Conservation (phyloP, 2,888 invertebrate species). For the Agelastica alni region DNA sequence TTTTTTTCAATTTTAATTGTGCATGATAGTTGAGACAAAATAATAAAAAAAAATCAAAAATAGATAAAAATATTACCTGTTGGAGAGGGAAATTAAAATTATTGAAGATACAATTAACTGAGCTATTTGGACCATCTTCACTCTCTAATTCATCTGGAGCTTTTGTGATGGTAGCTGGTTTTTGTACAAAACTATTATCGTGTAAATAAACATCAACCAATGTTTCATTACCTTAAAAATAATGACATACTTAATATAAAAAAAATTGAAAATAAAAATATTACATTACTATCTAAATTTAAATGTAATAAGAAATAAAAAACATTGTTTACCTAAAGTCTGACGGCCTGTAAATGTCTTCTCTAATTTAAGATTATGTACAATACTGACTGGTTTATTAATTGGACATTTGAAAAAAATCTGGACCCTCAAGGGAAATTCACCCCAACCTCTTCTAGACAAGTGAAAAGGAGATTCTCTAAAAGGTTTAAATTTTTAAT, state of each 20-base stretch:
- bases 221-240: conserved; percentile 78
- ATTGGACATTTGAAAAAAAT: conserved; percentile 74
- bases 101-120: conserved; percentile 1
- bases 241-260: too few relatives aligned
- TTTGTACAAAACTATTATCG: conserved; percentile 32
- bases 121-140: background rate
- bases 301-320: too few relatives aligned
- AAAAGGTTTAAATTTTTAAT: too few relatives aligned
- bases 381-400: conserved; percentile 78
- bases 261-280: too few relatives aligned
- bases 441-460: conserved; percentile 88
- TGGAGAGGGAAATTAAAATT: conserved; percentile 3
- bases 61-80: background rate
- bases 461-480: conserved; percentile 82
- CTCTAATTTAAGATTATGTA: conserved; percentile 81
- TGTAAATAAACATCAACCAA: conserved; percentile 73
- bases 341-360: conserved; percentile 81
- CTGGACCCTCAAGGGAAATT: conserved; percentile 83
- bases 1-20: too few relatives aligned
- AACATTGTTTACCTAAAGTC: conserved; percentile 78
- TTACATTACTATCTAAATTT: too few relatives aligned
- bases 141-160: background rate
- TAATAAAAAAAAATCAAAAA: too few relatives aligned
- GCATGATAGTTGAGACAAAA: too few relatives aligned
- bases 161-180: conserved; percentile 27